Conservation (phyloP, 2,888 invertebrate genomes). For the Sesia bembeciformis region DNA sequence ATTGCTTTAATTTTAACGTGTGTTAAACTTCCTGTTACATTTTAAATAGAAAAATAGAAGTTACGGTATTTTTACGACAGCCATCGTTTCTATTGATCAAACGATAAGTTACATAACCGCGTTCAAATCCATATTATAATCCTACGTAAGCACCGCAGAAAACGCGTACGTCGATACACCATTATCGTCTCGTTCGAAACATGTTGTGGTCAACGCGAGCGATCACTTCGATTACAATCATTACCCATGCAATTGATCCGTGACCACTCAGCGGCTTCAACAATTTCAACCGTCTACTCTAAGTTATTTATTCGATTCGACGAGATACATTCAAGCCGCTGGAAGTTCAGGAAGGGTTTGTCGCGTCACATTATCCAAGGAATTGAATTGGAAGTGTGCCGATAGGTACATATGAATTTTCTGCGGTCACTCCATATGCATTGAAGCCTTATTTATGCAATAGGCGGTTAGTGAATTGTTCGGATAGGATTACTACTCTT, state of each 20-base stretch:
- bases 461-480: slow-evolving; percentile 29
- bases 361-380: slow-evolving; percentile 52
- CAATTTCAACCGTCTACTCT: slow-evolving; percentile 32
- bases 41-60: slow-evolving; percentile 1
- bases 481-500: not conserved
- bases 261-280: slow-evolving; percentile 39
- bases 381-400: slow-evolving; percentile 51
- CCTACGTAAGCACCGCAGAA: slow-evolving; percentile 40
- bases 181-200: slow-evolving; percentile 65
- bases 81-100: not conserved
- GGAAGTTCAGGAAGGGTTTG: slow-evolving; percentile 44
- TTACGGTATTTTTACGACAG: not conserved
- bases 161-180: slow-evolving; percentile 37
- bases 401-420: slow-evolving; percentile 44
- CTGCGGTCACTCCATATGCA: slow-evolving; percentile 52
- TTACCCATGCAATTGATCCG: slow-evolving; percentile 40
- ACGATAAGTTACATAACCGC: slow-evolving; percentile 17
- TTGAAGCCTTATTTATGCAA: slow-evolving; percentile 61
- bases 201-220: slow-evolving; percentile 59
- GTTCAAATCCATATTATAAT: slow-evolving; percentile 33
- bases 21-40: not conserved
- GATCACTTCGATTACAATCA: slow-evolving; percentile 58
- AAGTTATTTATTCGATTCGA: slow-evolving; percentile 34
- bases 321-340: slow-evolving; percentile 27
- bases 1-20: not conserved